These are phyloP conservation scores for Platerodrilus igneus DNA, from an alignment of 2,888 invertebrate genomes.

Conservation along the genomic window DNA sequence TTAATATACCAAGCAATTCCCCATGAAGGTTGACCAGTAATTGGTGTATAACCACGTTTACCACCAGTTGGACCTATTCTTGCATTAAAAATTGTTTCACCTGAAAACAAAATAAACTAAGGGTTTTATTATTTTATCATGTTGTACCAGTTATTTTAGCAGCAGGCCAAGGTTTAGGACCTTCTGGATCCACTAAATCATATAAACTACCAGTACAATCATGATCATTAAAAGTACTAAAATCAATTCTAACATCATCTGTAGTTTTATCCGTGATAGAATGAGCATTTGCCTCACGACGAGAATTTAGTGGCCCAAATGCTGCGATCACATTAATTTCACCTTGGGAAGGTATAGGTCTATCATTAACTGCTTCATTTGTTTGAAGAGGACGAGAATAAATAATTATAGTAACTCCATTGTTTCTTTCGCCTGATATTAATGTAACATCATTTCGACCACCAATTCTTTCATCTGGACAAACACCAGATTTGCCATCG, in stretches of 20 bases:
- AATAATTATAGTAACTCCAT: conserved; percentile 75
- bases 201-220: conserved; percentile 66
- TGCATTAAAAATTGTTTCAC: conserved; percentile 63
- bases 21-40: conserved; percentile 80
- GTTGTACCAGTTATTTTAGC: conserved; percentile 53
- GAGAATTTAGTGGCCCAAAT: conserved; percentile 75
- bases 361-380: conserved; percentile 67
- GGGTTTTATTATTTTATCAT: background rate
- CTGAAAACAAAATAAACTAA: conserved; percentile 27
- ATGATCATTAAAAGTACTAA: conserved; percentile 66
- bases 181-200: conserved; percentile 56
- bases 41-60: conserved; percentile 70
- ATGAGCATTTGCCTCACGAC: conserved; percentile 82
- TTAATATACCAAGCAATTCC: conserved; percentile 93
- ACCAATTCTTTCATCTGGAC: conserved; percentile 77
- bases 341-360: conserved; percentile 61
- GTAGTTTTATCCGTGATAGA: conserved; percentile 66
- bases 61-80: conserved; percentile 84
- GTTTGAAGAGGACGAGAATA: conserved; percentile 75
- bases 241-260: conserved; percentile 74
- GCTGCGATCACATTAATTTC: conserved; percentile 77
- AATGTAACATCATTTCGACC: conserved; percentile 73
- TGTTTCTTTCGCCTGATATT: conserved; percentile 70
- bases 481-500: conserved; percentile 77
- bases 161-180: conserved; percentile 66